These are phyloP conservation scores for Diachasmimorpha longicaudata DNA, from an alignment of 1,140 invertebrate genomes.

Conservation along the genomic window DNA sequence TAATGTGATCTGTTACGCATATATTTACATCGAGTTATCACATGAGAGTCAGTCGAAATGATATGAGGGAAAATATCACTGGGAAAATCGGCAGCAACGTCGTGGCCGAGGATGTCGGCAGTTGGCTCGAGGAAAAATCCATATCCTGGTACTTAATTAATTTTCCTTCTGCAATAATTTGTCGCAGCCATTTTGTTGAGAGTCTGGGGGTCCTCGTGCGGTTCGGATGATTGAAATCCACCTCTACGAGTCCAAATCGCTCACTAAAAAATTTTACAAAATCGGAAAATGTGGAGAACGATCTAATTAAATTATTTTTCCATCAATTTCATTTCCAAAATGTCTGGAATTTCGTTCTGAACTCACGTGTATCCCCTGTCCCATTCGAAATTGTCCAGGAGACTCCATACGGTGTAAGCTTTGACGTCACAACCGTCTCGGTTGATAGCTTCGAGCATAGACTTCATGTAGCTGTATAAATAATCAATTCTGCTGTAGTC, in stretches of 20 bases:
- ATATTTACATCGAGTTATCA: no score
- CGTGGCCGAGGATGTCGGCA: no score
- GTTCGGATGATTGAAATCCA: constrained; percentile 64
- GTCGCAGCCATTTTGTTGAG: not conserved
- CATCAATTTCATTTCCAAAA: not conserved
- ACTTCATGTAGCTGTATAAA: constrained; percentile 48
- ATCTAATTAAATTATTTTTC: constrained; percentile 6
- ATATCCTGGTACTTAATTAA: not conserved
- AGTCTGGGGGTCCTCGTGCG: not conserved
- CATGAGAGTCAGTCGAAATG: no score
- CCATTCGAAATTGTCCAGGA: constrained; percentile 84
- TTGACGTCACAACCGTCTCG: constrained; percentile 69
- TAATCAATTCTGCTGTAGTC: constrained; percentile 61
- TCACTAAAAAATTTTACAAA: constrained; percentile 53
- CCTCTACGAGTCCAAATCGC: constrained; percentile 66
- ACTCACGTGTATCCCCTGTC: constrained; percentile 68
- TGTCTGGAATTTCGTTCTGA: not conserved
- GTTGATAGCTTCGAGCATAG: constrained; percentile 32
- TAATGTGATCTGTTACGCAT: no score
- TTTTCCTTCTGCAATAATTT: not conserved
- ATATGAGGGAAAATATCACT: no score
- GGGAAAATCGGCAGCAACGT: no score
- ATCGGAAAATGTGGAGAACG: not conserved
- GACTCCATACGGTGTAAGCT: constrained; percentile 74
- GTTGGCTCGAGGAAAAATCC: not conserved